Conservation (phyloP, 2,113 vertebrate genomes). For the Sinocyclocheilus anophthalmus region DNA sequence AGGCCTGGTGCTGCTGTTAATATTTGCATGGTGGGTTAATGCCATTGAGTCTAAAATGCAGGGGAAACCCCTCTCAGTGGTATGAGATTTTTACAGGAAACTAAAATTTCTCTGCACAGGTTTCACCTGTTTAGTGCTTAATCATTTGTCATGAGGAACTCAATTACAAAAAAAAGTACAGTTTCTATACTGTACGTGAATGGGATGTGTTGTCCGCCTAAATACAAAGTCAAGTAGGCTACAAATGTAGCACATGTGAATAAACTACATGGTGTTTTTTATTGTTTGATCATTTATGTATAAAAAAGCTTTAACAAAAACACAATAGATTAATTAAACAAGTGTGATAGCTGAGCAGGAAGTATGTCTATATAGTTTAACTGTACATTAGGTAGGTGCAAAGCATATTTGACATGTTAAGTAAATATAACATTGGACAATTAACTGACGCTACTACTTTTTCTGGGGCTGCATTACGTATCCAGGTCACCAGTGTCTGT, state of each 20-base stretch:
- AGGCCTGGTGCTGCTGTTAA: not conserved
- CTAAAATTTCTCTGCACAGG: conserved; percentile 42
- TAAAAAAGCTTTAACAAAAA: not conserved
- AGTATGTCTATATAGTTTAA: not conserved
- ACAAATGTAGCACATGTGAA: not conserved
- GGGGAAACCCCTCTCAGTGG: conserved; percentile 41
- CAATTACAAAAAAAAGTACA: not conserved
- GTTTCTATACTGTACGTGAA: not conserved
- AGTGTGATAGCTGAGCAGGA: not conserved
- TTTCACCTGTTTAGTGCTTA: conserved; percentile 41
- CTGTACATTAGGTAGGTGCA: not conserved
- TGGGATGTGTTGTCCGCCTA: not conserved
- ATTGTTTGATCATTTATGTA: not conserved
- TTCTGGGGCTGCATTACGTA: not conserved
- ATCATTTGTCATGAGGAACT: not conserved
- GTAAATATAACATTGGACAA: not conserved
- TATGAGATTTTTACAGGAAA: conserved; percentile 25
- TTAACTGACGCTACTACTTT: not conserved
- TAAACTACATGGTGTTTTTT: not conserved
- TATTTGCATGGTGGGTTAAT: conserved; percentile 34
- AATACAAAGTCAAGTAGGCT: not conserved
- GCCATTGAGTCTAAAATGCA: not conserved
- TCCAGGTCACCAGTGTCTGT: not conserved
- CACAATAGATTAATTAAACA: not conserved
- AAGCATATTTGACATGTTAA: not conserved